Evolutionary conservation across 2,797 vertebrate genomes (phyloP).

Genomic region (Pitangus sulphuratus): DNA sequence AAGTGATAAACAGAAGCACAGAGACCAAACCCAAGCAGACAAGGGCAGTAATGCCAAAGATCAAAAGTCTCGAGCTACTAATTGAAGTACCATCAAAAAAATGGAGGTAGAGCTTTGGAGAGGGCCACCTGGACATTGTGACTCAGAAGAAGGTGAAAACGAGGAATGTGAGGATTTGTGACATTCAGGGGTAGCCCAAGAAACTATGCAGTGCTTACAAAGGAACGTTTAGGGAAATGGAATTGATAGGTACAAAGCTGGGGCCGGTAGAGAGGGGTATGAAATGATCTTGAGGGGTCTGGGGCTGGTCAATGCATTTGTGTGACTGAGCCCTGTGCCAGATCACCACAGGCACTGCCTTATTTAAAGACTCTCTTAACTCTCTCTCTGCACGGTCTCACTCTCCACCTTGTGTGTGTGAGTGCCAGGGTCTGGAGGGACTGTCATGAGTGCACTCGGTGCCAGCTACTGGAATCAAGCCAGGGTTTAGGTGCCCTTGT

Average conservation of each 20-base stretch:
- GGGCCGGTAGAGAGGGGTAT: neutral
- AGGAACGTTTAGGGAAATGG: neutral
- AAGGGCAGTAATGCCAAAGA: neutral
- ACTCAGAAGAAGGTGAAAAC: neutral
- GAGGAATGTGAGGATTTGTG: neutral
- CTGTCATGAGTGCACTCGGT: neutral
- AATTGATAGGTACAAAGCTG: neutral
- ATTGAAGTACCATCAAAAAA: neutral
- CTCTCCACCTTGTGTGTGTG: neutral
- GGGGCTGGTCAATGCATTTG: fast-evolving
- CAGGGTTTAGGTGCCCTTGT: neutral
- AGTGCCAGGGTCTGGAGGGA: neutral
- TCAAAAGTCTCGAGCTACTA: neutral
- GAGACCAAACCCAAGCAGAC: fast-evolving
- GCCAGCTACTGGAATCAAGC: neutral
- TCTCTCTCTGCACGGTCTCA: neutral
- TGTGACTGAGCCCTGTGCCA: neutral
- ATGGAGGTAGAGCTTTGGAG: neutral
- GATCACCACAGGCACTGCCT: neutral
- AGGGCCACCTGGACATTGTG: neutral
- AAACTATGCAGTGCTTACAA: neutral
- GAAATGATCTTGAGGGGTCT: neutral
- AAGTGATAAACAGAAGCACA: neutral
- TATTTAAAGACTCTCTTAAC: neutral
- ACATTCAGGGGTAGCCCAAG: fast-evolving